Evolutionary conservation across 2,113 vertebrate genomes (phyloP).

Genomic region (Dasypus novemcinctus): DNA sequence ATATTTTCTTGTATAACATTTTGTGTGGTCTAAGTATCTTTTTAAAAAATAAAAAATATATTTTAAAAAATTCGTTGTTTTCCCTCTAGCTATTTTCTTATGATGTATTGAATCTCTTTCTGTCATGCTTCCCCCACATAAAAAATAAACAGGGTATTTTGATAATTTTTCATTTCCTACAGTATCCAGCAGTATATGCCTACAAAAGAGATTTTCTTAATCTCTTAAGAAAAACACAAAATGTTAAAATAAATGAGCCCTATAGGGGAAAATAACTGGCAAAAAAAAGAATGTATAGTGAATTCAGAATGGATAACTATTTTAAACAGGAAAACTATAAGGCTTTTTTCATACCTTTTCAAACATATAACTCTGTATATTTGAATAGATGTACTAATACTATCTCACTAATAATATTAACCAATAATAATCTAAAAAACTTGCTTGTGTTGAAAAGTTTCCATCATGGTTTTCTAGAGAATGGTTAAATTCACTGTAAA

Average conservation of each 20-base stretch:
- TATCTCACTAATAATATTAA: not conserved
- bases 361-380: not conserved
- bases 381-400: not conserved
- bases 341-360: not conserved
- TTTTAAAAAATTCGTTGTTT: not conserved
- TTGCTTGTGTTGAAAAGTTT: not conserved
- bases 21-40: no score
- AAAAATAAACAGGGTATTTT: not conserved
- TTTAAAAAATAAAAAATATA: no score
- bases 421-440: not conserved
- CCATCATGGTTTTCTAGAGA: not conserved
- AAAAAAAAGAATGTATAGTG: not conserved
- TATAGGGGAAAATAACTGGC: not conserved
- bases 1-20: no score
- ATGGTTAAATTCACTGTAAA: not conserved
- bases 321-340: not conserved
- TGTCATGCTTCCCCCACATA: not conserved
- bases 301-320: not conserved
- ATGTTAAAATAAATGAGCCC: not conserved
- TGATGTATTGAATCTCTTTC: not conserved
- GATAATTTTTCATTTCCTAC: not conserved
- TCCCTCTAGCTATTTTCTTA: not conserved
- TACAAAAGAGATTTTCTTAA: not conserved
- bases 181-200: not conserved
- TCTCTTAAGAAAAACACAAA: not conserved